Base-by-base conservation (phyloP, 2,888 invertebrate species). In the Hedychridium roseum region DNA sequence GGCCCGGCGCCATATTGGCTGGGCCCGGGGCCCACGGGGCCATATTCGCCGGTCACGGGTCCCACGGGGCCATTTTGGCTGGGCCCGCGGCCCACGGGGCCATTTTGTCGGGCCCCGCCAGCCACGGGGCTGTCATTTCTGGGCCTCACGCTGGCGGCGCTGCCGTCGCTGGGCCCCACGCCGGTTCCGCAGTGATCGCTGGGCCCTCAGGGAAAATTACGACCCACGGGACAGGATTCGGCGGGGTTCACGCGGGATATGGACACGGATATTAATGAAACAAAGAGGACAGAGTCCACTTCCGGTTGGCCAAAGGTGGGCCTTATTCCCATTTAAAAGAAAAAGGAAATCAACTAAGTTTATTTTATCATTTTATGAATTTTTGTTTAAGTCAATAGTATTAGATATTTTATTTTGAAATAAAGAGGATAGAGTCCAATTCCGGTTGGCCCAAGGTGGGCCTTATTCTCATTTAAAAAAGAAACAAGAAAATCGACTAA, bases 161-260 rank as follows among this genome's bases (percentile, higher is more conserved):
- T 3, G 73, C 75, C 5, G 69, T 76, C 21, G 61, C 75, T 18
- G 75, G 73, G 18, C 78, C 78, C 2, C 58, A 66, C 18, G 74
- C 75, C 5, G 78, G 77, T 7, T 69, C 74, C 2, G 76, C 72
- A 12, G 69, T 78, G 12, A 78, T 78, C 23, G 66, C 74, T 26
- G 78, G 78, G 27, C 78, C 78, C 18, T 76, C 76, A 7, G 78
- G 77, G 27, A 78, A 72, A 43, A 78, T 78, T 43, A 72, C 76
- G 6, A 66, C 78, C 41, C 78, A 77, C 35, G 78, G 78, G 6
- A 71, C 71, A 12, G 78, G 77, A 20, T 66, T 73, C 38, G 78
- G 78, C 2, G 73, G 56, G 2, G 65, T 78, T 18, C 72, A 73
- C 38, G 63, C 74, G 17, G 74, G 74, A 16, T 66, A 69, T 37